Evolutionary conservation across 2,797 vertebrate species (phyloP).

Genomic region (Garrulus glandarius): DNA sequence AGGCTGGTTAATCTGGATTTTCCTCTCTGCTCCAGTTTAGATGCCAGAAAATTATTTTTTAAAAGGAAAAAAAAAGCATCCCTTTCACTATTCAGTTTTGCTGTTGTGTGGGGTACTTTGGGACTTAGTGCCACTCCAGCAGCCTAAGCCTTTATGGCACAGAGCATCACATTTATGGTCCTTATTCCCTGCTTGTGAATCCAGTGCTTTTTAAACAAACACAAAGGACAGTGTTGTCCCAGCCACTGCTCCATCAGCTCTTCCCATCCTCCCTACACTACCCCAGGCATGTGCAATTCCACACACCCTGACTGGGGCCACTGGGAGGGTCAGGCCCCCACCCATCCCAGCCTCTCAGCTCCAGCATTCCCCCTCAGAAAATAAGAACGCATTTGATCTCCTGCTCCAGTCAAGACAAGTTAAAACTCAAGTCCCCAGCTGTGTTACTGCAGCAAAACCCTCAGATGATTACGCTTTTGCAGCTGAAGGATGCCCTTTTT

Average conservation of each 20-base stretch:
- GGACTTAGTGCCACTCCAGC: not conserved
- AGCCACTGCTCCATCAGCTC: not conserved
- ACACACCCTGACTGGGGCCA: not conserved
- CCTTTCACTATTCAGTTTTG: not conserved
- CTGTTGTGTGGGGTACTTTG: accelerated
- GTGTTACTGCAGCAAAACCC: not conserved
- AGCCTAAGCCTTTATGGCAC: not conserved
- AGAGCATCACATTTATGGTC: not conserved
- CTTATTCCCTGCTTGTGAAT: not conserved
- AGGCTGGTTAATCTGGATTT: not conserved
- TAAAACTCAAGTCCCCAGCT: not conserved
- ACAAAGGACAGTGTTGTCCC: not conserved
- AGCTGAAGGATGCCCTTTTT: not conserved
- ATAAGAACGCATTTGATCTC: not conserved
- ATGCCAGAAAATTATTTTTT: not conserved
- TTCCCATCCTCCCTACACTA: not conserved
- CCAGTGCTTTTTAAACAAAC: not conserved
- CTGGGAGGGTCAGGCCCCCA: not conserved
- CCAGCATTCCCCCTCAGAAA: not conserved
- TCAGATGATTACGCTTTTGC: not conserved
- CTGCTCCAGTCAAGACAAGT: not conserved
- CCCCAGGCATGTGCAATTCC: not conserved
- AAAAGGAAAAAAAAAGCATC: not conserved
- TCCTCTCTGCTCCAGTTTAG: not conserved
- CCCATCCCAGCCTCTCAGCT: not conserved